A percentile compares a stretch with the other conserved stretches of the same genome.
Evolutionary conservation across 2,888 invertebrate species (phyloP).

Genomic region (Ctenicera cuprea): DNA sequence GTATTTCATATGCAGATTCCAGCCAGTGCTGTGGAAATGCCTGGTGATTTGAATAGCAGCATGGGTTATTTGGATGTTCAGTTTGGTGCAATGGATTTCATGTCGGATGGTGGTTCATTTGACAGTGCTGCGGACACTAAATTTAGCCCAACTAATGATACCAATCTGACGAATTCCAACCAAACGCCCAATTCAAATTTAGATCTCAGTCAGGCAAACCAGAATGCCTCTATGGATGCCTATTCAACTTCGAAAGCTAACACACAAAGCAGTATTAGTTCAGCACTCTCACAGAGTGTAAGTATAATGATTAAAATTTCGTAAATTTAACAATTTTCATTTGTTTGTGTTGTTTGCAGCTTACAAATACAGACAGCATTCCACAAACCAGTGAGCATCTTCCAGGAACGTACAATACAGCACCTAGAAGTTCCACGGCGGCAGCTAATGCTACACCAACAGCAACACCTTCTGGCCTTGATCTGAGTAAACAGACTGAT

Average conservation of each 20-base stretch:
- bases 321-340: too few species aligned
- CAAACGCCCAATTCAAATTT: constrained; percentile 65
- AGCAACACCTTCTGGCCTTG: constrained; percentile 62
- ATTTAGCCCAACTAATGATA: constrained; percentile 70
- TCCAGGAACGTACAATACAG: constrained; percentile 68
- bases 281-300: constrained; percentile 70
- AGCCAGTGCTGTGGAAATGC: constrained; percentile 96
- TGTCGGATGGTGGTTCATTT: constrained; percentile 75
- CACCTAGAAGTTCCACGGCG: constrained; percentile 69
- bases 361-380: constrained; percentile 70
- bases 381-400: constrained; percentile 70
- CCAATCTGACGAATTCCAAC: constrained; percentile 63
- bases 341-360: constrained; percentile 58
- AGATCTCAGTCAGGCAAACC: constrained; percentile 72
- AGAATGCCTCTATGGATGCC: constrained; percentile 73
- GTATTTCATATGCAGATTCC: constrained; percentile 82
- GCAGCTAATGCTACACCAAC: constrained; percentile 66
- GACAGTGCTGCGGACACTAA: constrained; percentile 72
- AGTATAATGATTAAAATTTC: constrained; percentile 54
- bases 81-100: constrained; percentile 92
- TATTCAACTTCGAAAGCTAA: constrained; percentile 67
- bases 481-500: constrained; percentile 68
- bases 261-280: constrained; percentile 71
- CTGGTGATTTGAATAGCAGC: constrained; percentile 87
- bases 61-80: constrained; percentile 92